Evolutionary conservation across 2,888 invertebrate species (phyloP).

Genomic region (Eupeodes latifasciatus): DNA sequence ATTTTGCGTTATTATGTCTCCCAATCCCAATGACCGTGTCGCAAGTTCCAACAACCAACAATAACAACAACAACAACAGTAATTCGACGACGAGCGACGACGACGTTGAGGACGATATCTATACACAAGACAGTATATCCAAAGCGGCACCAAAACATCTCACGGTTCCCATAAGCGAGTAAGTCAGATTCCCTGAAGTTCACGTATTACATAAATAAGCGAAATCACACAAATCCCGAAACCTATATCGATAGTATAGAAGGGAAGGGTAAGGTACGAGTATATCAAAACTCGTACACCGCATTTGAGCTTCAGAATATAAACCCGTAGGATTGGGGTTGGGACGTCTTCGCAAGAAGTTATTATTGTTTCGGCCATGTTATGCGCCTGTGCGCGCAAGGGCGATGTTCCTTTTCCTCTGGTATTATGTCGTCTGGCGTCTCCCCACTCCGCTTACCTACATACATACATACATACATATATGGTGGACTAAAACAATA

Average conservation of each 20-base stretch:
- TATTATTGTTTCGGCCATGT: constrained; percentile 74
- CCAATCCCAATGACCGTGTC: constrained; percentile 24
- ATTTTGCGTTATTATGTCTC: constrained; percentile 68
- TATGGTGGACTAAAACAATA: constrained; percentile 67
- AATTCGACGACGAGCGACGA: neutral
- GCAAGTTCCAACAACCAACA: constrained; percentile 7
- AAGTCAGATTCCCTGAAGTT: constrained; percentile 72
- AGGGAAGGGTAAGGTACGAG: no score
- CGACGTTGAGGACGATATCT: neutral
- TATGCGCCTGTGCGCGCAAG: constrained; percentile 54
- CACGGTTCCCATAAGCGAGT: constrained; percentile 58
- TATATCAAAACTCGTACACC: no score
- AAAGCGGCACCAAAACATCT: constrained; percentile 50
- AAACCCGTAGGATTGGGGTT: constrained; percentile 60
- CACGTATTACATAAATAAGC: constrained; percentile 74
- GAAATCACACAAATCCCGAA: constrained; percentile 68
- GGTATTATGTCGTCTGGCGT: constrained; percentile 34
- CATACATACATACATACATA: neutral
- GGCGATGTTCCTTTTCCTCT: constrained; percentile 35
- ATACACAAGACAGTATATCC: neutral
- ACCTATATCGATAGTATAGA: neutral
- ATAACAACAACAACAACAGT: neutral
- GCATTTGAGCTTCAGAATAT: constrained; percentile 9
- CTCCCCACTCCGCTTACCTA: neutral
- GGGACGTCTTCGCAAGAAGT: constrained; percentile 65